Base-by-base conservation (phyloP, 2,888 invertebrate species). In the Heterodera filipjevi region DNA sequence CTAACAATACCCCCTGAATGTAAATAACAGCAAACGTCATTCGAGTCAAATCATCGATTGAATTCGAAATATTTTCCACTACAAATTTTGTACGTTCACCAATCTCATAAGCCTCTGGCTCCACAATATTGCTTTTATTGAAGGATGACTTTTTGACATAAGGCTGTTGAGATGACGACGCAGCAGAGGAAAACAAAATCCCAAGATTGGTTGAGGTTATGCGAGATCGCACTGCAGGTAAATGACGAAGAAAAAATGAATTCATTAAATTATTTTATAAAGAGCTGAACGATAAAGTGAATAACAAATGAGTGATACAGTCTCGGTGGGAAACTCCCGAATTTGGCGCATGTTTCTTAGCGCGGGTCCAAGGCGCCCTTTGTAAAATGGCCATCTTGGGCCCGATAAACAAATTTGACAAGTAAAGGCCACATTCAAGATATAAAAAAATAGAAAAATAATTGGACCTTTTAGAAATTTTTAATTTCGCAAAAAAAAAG, bases 21-120 rank as follows among this genome's bases (percentile, higher is more conserved):
- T 90, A 88, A 3, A 91, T 87, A 5, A 91, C 90, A n/a, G 91
- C 91, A 86, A 91, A 91, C 66, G 91, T 84, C 49, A 90, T 85
- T 2, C 90, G 89, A 32, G 87, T 84, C 12, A 80, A 79, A 53
- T 84, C 82, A 10, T 80, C 71, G 35, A 89, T 78, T 71, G 84
- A 82, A 14, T 77, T 79, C n/a, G 85, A 85, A 68, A 89, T 85
- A 39, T 82, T 80, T 2, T 81, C 72, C 66, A 82, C 77, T 10
- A 89, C 83, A 30, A 16, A 75, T 66, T 64, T 68, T 10, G 66
- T 27, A 19, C 33, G 46, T 5, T 33, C 75, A 22, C 27, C 30
- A 10, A 75, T 32, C 39, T 44, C 53, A n/a, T 75, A 75, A 19
- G 64, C 66, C 33, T 75, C 75, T 2, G 75, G 75, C 66, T 75